Conservation (phyloP, 2,888 invertebrate genomes). For the Eristalis pertinax region DNA sequence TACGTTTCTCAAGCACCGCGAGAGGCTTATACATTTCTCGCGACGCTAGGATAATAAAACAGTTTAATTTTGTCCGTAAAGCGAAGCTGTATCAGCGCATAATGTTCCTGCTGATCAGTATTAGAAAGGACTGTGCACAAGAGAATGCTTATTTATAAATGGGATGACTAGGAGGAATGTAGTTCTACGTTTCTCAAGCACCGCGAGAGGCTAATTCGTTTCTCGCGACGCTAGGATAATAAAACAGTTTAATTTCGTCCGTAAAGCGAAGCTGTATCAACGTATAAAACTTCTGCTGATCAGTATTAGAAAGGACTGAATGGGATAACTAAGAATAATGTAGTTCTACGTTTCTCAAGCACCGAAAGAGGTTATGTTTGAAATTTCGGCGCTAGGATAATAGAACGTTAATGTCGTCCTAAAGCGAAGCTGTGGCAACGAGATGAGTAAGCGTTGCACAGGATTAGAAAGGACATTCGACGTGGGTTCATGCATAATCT, state of each 20-base stretch:
- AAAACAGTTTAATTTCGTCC: constrained; percentile 77
- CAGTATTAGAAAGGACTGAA: constrained; percentile 47
- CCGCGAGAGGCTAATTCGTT: constrained; percentile 68
- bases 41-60: constrained; percentile 80
- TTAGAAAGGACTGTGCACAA: constrained; percentile 37
- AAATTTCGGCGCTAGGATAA: constrained; percentile 52
- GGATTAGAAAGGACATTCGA: constrained; percentile 73
- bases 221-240: constrained; percentile 78
- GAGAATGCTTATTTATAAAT: constrained; percentile 29
- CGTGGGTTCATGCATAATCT: constrained; percentile 73
- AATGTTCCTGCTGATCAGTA: constrained; percentile 32
- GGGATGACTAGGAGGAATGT: constrained; percentile 73
- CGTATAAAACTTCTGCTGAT: constrained; percentile 14
- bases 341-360: constrained; percentile 57
- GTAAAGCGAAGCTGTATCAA: constrained; percentile 77
- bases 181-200: constrained; percentile 79
- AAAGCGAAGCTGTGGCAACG: constrained; percentile 74
- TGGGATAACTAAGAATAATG: not conserved
- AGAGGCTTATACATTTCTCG: constrained; percentile 36
- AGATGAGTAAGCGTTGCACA: constrained; percentile 45
- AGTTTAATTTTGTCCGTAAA: constrained; percentile 77
- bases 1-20: constrained; percentile 50
- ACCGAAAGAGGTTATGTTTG: not conserved
- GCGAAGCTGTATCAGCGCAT: constrained; percentile 75
- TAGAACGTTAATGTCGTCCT: constrained; percentile 72